phyloP scores from a whole-genome alignment of 2,113 vertebrate species.

The Marmota flaviventris region DNA sequence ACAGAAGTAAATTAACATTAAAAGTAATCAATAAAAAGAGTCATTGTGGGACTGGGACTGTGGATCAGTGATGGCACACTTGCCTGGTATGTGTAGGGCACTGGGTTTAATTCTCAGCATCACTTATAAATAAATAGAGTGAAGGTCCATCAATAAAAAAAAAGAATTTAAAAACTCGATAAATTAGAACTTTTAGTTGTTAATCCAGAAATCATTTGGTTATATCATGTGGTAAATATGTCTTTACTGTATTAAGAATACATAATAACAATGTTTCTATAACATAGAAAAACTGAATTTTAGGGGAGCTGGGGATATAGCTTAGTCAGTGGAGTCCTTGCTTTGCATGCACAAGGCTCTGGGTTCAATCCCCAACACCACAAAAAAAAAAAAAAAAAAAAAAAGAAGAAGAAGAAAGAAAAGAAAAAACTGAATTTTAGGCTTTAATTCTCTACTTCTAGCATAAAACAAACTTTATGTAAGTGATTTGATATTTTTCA shows the following conservation, averaged over 20 bases:
- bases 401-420: no score
- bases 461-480: not conserved
- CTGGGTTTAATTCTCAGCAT: no score
- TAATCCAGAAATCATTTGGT: not conserved
- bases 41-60: no score
- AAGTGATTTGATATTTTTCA: conserved; percentile 29
- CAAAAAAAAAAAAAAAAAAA: no score
- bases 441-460: not conserved
- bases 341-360: no score
- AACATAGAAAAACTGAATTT: not conserved
- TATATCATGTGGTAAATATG: not conserved
- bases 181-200: not conserved
- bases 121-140: no score
- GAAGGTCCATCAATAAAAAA: no score
- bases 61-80: no score
- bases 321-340: no score
- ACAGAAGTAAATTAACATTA: not conserved
- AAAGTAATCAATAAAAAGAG: not conserved
- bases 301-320: not conserved
- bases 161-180: not conserved
- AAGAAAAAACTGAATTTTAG: not conserved
- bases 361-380: no score
- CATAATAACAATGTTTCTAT: not conserved
- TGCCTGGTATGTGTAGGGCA: no score
- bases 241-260: not conserved